A percentile compares a stretch with the other conserved stretches of the same genome.
phyloP scores from a whole-genome alignment of 1,140 invertebrate species.

The Drosophila quadrilineata region DNA sequence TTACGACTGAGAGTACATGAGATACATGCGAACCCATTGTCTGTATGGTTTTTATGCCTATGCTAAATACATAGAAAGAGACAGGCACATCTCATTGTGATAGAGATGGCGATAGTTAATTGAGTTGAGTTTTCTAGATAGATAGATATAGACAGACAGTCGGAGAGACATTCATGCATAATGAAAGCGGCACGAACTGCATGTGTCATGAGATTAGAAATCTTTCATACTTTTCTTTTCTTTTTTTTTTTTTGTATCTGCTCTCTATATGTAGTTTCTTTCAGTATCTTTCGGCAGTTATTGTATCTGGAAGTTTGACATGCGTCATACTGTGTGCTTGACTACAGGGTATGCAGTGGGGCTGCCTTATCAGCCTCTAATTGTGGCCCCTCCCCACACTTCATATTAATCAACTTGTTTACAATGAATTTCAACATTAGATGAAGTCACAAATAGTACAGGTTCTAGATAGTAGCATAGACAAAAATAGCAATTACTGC shows the following conservation, averaged over 20 bases:
- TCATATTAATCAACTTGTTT: slow-evolving; percentile 58
- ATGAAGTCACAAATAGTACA: slow-evolving; percentile 40
- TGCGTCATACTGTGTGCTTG: neutral
- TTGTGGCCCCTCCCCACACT: neutral
- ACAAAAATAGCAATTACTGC: slow-evolving; percentile 70
- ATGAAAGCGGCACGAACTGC: slow-evolving; percentile 6
- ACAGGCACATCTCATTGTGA: too few relatives aligned
- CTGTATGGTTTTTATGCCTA: neutral
- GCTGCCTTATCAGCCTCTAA: neutral
- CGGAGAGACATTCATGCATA: slow-evolving; percentile 1
- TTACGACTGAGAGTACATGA: slow-evolving; percentile 19
- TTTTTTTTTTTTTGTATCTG: slow-evolving; percentile 40
- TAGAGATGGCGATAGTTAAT: too few relatives aligned
- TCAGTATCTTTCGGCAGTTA: too few relatives aligned
- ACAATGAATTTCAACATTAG: slow-evolving; percentile 50
- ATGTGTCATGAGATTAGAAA: too few relatives aligned
- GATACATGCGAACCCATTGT: neutral
- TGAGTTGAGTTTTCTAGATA: too few relatives aligned
- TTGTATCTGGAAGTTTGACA: slow-evolving; percentile 25
- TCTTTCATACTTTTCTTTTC: too few relatives aligned
- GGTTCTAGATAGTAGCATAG: slow-evolving; percentile 15
- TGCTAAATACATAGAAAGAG: neutral
- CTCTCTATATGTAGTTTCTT: too few relatives aligned
- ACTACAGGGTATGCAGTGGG: too few relatives aligned
- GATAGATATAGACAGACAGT: neutral